Conservation (phyloP, 2,888 invertebrate genomes). For the Chalcosyrphus nemorum region DNA sequence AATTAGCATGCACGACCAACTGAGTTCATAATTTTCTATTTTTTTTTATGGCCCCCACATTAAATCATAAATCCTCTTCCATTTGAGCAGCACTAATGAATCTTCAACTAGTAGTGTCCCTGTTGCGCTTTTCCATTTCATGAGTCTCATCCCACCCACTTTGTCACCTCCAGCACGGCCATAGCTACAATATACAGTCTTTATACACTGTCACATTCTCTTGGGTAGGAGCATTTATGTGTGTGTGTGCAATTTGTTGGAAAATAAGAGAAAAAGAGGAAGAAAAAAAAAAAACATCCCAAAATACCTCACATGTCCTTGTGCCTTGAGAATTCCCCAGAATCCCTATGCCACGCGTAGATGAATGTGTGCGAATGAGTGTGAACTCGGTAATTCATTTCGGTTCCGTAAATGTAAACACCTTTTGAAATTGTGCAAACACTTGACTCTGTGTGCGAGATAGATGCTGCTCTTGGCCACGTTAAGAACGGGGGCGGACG, state of each 20-base stretch:
- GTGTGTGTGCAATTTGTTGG: conserved; percentile 52
- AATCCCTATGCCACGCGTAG: not conserved
- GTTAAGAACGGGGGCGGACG: not conserved
- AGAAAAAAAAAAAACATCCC: conserved; percentile 22
- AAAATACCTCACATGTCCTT: conserved; percentile 57
- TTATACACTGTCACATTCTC: not conserved
- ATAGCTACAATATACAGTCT: not conserved
- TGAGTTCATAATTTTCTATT: conserved; percentile 42
- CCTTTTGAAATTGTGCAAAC: conserved; percentile 49
- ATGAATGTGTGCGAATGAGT: not conserved
- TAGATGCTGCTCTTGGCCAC: conserved; percentile 10
- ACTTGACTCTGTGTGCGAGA: conserved; percentile 40
- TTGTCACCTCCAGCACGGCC: conserved; percentile 14
- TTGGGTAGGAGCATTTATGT: too few species aligned
- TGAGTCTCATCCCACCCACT: not conserved
- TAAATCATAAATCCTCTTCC: conserved; percentile 61
- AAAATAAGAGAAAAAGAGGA: conserved; percentile 41
- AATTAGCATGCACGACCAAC: conserved; percentile 56
- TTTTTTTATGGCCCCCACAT: conserved; percentile 45
- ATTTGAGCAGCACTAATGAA: conserved; percentile 67
- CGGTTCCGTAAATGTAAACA: conserved; percentile 51
- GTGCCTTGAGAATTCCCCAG: conserved; percentile 52
- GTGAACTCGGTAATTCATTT: conserved; percentile 48
- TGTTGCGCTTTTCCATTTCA: conserved; percentile 61
- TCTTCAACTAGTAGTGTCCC: conserved; percentile 50